Percentiles rank a stretch among this genome's conserved stretches.
Evolutionary conservation across 2,797 vertebrate genomes (phyloP).

Genomic region (Eremophila alpestris): DNA sequence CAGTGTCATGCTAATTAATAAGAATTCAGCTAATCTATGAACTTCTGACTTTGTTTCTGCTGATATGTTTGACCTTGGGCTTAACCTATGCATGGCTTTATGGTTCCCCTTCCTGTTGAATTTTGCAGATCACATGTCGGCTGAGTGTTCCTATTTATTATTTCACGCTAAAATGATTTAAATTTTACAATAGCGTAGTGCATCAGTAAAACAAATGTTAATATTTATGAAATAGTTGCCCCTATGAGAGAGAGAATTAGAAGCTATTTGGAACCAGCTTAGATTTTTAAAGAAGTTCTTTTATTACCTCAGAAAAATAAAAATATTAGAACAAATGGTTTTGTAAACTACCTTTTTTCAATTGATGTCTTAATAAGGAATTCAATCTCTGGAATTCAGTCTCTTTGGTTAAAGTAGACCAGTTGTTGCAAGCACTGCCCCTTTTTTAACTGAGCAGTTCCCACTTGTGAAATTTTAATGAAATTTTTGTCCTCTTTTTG

Average conservation of each 20-base stretch:
- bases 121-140: background rate
- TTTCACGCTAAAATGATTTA: background rate
- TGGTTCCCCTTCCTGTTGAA: background rate
- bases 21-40: background rate
- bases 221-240: background rate
- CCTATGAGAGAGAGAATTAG: background rate
- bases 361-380: background rate
- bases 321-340: background rate
- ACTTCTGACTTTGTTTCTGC: background rate
- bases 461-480: background rate
- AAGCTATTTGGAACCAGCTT: background rate
- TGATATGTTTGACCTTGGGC: background rate
- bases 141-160: background rate
- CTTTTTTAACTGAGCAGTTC: background rate
- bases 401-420: background rate
- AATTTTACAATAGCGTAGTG: background rate
- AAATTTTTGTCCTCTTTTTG: background rate
- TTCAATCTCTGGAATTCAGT: background rate
- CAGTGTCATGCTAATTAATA: conserved; percentile 30
- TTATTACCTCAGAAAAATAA: background rate
- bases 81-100: background rate
- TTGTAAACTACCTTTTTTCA: background rate
- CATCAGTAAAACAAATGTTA: background rate
- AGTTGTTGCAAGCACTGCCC: background rate
- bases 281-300: background rate